These are phyloP conservation scores for Calidris pugnax DNA, from an alignment of 2,113 vertebrate genomes.

Conservation along the genomic window DNA sequence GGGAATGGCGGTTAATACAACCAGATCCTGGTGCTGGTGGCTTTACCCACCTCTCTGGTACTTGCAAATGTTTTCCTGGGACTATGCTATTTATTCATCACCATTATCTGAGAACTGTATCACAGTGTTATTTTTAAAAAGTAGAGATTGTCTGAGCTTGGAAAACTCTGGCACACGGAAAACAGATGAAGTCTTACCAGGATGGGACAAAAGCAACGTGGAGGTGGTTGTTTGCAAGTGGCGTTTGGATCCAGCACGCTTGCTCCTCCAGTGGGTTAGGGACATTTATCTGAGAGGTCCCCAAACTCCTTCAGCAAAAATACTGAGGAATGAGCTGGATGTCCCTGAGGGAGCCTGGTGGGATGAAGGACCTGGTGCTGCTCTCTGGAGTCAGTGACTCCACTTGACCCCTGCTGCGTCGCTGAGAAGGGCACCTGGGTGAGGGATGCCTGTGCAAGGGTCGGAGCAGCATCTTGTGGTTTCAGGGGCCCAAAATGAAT, in stretches of 20 bases:
- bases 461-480: neutral
- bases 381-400: neutral
- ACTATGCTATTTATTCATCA: neutral
- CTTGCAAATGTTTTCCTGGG: neutral
- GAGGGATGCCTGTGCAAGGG: neutral
- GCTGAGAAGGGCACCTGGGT: neutral
- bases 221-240: neutral
- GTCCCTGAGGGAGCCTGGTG: neutral
- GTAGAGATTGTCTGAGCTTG: neutral
- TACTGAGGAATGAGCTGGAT: accelerated
- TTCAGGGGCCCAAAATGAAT: neutral
- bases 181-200: neutral
- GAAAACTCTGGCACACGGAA: neutral
- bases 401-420: accelerated
- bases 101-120: neutral
- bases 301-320: neutral
- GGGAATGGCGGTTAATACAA: neutral
- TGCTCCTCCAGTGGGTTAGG: neutral
- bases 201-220: neutral
- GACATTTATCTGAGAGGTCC: neutral
- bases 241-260: accelerated
- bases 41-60: neutral
- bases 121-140: neutral
- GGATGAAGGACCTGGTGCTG: neutral
- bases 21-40: neutral